Conservation (phyloP, 1,140 invertebrate species). For the Leptonema lineaticorne region DNA sequence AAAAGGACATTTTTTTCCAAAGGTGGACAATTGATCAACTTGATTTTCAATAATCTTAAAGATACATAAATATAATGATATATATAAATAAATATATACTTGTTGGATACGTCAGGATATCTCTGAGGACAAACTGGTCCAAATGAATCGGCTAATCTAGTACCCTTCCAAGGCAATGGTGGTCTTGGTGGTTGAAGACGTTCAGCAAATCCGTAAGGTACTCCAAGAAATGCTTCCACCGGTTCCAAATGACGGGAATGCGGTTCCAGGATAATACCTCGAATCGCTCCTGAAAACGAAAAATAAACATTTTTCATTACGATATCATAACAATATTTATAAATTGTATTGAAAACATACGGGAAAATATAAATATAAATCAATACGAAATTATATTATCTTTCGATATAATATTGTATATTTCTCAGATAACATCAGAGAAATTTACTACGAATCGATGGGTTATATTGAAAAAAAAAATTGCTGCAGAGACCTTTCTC, state of each 20-base stretch:
- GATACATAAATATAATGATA: background rate
- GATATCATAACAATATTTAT: background rate
- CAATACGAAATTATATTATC: too few species aligned
- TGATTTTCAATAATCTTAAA: background rate
- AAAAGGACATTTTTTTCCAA: too few species aligned
- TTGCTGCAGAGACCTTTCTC: background rate
- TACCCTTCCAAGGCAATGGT: constrained; percentile 69
- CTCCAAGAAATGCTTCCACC: constrained; percentile 77
- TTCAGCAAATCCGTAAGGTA: constrained; percentile 79
- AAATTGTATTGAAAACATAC: background rate
- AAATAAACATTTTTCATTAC: background rate
- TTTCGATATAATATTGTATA: too few species aligned
- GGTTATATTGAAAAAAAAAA: constrained; percentile 3
- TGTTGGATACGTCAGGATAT: constrained; percentile 71
- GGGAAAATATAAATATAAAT: background rate
- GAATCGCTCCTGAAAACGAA: constrained; percentile 60
- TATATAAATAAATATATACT: constrained; percentile 39
- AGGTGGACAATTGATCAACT: too few species aligned
- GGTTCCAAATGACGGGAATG: constrained; percentile 74
- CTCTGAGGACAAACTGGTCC: constrained; percentile 77
- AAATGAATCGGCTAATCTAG: constrained; percentile 71
- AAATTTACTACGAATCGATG: background rate
- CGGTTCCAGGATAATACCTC: constrained; percentile 72
- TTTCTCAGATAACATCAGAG: background rate
- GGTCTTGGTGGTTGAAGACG: constrained; percentile 71